phyloP scores from a whole-genome alignment of 2,797 vertebrate species.

The Enteromius argenteus region DNA sequence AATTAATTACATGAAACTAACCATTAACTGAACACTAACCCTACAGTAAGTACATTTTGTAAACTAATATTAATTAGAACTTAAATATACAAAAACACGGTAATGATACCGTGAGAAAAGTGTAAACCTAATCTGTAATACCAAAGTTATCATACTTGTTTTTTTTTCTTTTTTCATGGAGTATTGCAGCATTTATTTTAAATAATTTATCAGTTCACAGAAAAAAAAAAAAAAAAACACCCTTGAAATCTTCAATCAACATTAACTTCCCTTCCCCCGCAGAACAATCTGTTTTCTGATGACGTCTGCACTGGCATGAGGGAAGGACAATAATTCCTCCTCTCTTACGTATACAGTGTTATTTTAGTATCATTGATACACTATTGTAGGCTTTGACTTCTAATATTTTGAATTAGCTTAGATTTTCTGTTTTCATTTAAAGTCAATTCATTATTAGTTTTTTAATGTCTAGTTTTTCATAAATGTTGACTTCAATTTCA shows the following conservation, averaged over 20 bases:
- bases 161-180: no score
- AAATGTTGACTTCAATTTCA: background rate
- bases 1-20: background rate
- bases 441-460: background rate
- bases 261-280: background rate
- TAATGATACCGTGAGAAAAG: background rate
- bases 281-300: background rate
- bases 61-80: background rate
- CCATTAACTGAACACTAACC: background rate
- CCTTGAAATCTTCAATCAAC: background rate
- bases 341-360: background rate
- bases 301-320: background rate
- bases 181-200: background rate
- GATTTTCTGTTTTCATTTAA: background rate
- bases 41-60: background rate
- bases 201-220: background rate
- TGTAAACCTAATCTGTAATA: background rate
- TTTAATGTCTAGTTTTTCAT: background rate
- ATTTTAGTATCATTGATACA: background rate
- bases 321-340: background rate
- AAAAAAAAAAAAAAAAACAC: background rate
- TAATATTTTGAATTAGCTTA: background rate
- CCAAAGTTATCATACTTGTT: background rate
- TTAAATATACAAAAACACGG: background rate
- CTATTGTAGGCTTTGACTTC: background rate